A percentile compares a stretch with the other conserved stretches of the same genome.
phyloP scores from a whole-genome alignment of 2,797 vertebrate species.

The Takifugu ocellatus region DNA sequence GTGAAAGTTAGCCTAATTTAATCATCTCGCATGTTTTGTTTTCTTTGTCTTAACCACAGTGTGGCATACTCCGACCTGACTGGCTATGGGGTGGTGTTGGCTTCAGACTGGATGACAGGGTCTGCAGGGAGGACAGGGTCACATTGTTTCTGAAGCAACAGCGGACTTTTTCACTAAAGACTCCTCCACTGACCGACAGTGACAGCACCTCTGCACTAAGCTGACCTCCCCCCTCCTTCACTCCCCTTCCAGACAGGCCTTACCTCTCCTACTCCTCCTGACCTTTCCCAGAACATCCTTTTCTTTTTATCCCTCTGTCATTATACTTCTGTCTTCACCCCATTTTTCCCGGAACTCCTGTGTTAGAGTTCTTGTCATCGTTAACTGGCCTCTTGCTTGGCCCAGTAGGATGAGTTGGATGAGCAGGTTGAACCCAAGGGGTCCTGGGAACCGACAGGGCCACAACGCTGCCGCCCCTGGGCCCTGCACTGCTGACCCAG shows the following conservation, averaged over 20 bases:
- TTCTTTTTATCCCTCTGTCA: conserved; percentile 6
- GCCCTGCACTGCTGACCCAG: conserved; percentile 88
- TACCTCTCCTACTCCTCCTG: not conserved
- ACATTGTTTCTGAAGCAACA: conserved; percentile 38
- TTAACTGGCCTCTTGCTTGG: conserved; percentile 24
- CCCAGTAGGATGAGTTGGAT: conserved; percentile 96
- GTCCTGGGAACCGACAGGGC: conserved; percentile 73
- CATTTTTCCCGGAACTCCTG: not conserved
- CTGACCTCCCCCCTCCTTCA: conserved; percentile 19
- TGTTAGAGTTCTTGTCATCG: conserved; percentile 24
- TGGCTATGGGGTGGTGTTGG: conserved; percentile 74
- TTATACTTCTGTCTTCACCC: conserved; percentile 11
- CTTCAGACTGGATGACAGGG: conserved; percentile 81
- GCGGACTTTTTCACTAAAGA: conserved; percentile 19
- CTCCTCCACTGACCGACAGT: conserved; percentile 32
- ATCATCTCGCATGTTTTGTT: conserved; percentile 4
- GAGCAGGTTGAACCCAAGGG: conserved; percentile 88
- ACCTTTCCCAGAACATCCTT: not conserved
- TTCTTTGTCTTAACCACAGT: conserved; percentile 22
- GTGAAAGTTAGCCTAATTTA: not conserved
- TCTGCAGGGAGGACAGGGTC: conserved; percentile 60
- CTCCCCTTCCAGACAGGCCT: not conserved
- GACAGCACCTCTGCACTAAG: conserved; percentile 18
- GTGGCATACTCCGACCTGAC: conserved; percentile 39
- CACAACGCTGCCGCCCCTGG: conserved; percentile 75